These are phyloP conservation scores for Ellobium chinense DNA, from an alignment of 2,888 invertebrate species.

Conservation along the genomic window DNA sequence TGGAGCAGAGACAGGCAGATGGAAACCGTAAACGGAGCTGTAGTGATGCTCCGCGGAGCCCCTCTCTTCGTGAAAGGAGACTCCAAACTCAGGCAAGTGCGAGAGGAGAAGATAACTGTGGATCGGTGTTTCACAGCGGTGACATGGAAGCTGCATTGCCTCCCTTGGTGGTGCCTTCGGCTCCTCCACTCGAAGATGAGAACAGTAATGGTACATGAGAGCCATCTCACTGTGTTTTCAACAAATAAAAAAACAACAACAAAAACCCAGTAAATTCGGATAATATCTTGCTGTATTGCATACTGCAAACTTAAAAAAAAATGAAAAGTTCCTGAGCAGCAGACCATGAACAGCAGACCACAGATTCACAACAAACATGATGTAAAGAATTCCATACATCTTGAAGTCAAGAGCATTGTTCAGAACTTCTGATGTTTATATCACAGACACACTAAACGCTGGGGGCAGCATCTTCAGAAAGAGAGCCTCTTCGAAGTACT, in stretches of 20 bases:
- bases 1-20: neutral
- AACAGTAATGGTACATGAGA: neutral
- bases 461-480: too few relatives aligned
- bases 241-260: neutral
- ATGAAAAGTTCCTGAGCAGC: too few relatives aligned
- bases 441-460: too few relatives aligned
- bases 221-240: neutral
- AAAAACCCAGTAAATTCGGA: neutral
- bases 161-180: constrained; percentile 1
- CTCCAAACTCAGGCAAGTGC: neutral
- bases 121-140: neutral
- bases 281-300: neutral
- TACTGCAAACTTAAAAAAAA: neutral
- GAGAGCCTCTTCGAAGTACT: too few relatives aligned
- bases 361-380: too few relatives aligned
- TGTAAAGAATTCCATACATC: too few relatives aligned
- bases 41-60: neutral
- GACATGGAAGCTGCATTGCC: constrained; percentile 1
- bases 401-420: too few relatives aligned
- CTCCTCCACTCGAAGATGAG: constrained; percentile 17
- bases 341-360: too few relatives aligned
- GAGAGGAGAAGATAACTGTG: neutral
- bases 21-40: neutral
- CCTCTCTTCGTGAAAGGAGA: neutral
- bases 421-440: too few relatives aligned